A percentile compares a stretch with the other conserved stretches of the same genome.
phyloP scores from a whole-genome alignment of 2,888 invertebrate genomes.

The Fissipunctia ypsillon region DNA sequence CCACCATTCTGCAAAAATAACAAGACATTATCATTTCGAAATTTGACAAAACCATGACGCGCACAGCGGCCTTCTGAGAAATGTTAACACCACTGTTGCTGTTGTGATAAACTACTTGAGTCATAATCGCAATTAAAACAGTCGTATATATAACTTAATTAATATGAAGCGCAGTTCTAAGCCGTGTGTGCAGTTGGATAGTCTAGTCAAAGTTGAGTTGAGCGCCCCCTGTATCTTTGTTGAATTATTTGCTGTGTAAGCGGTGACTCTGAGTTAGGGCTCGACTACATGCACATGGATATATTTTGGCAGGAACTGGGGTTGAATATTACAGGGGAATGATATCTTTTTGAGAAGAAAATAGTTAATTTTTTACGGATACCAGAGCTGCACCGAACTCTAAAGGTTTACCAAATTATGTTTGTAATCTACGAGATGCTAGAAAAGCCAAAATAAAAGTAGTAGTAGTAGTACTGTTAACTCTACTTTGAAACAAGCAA shows the following conservation, averaged over 20 bases:
- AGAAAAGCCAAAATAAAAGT: too few species aligned
- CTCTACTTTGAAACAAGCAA: background rate
- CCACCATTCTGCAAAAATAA: slow-evolving; percentile 9
- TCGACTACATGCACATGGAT: slow-evolving; percentile 65
- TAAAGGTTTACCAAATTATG: background rate
- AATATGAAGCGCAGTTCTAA: slow-evolving; percentile 65
- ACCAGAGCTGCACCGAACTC: background rate
- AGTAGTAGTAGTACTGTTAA: too few species aligned
- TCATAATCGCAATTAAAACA: slow-evolving; percentile 61
- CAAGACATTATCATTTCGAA: background rate
- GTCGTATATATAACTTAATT: slow-evolving; percentile 56
- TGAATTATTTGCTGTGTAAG: slow-evolving; percentile 89
- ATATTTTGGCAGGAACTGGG: slow-evolving; percentile 15
- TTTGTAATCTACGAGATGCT: background rate
- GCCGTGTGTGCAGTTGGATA: slow-evolving; percentile 81
- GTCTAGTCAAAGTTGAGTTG: slow-evolving; percentile 85
- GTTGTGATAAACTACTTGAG: slow-evolving; percentile 36
- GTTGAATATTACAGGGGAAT: background rate
- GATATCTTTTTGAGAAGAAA: background rate
- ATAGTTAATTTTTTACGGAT: background rate
- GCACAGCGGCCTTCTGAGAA: slow-evolving; percentile 19
- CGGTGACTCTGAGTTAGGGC: slow-evolving; percentile 78
- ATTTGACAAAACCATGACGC: background rate
- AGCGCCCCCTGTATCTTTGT: slow-evolving; percentile 88
- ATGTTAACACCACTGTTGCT: background rate